These are phyloP conservation scores for Tragelaphus eurycerus DNA, from an alignment of 2,797 vertebrate genomes.

Conservation along the genomic window DNA sequence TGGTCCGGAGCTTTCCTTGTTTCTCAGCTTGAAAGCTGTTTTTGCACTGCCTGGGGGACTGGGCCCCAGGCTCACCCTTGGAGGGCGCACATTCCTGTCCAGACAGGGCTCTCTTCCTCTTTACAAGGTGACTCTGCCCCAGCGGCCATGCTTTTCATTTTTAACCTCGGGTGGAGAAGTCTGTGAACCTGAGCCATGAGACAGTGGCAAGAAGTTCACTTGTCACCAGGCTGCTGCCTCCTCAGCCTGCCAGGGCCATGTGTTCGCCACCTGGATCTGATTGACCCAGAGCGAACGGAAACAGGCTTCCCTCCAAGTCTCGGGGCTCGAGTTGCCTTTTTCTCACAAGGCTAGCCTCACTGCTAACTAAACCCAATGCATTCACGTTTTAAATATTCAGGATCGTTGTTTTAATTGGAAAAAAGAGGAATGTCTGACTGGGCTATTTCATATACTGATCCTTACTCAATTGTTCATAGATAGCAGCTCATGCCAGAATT, in stretches of 20 bases:
- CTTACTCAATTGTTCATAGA: not conserved
- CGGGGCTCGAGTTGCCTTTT: constrained; percentile 53
- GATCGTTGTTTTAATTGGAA: not conserved
- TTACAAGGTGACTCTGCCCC: not conserved
- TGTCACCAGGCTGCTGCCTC: not conserved
- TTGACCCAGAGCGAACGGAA: constrained; percentile 49
- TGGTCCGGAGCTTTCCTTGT: not conserved
- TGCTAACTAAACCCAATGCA: not conserved
- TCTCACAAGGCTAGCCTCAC: constrained; percentile 42
- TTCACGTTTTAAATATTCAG: not conserved
- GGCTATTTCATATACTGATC: not conserved
- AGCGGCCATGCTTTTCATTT: not conserved
- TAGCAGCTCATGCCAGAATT: not conserved
- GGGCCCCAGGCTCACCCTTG: not conserved
- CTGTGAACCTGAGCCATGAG: not conserved
- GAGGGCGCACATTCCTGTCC: not conserved
- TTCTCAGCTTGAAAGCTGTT: rapidly evolving
- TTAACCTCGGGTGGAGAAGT: not conserved
- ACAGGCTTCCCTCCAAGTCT: constrained; percentile 58
- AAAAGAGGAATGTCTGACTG: not conserved
- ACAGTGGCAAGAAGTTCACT: no score
- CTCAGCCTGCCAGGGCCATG: not conserved
- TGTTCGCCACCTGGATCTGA: not conserved
- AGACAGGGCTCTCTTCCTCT: not conserved
- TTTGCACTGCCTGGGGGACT: not conserved